A percentile compares a stretch with the other conserved stretches of the same genome.
phyloP scores from a whole-genome alignment of 2,797 vertebrate genomes.

The Bothrops alternatus region DNA sequence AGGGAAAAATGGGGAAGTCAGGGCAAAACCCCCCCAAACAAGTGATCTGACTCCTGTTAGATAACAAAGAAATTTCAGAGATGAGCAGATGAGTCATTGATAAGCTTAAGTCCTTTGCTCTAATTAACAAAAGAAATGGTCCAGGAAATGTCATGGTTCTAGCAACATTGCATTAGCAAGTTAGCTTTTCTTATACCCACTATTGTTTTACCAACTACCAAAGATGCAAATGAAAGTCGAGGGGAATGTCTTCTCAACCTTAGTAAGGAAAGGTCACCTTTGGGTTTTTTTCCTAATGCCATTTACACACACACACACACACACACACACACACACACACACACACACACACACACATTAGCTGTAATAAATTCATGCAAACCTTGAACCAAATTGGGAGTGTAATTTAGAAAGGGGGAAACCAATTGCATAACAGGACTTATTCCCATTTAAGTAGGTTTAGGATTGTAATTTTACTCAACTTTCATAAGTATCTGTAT shows the following conservation, averaged over 20 bases:
- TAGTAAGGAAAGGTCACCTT: neutral
- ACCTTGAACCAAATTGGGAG: neutral
- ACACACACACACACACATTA: no score
- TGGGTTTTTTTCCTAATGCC: neutral
- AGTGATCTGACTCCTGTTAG: neutral
- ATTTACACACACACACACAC: no score
- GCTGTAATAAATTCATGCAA: no score
- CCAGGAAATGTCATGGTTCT: neutral
- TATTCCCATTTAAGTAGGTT: neutral
- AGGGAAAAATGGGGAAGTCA: neutral
- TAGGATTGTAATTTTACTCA: slow-evolving; percentile 11
- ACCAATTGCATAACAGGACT: neutral
- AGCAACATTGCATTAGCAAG: neutral
- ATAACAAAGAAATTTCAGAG: neutral
- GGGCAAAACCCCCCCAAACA: neutral
- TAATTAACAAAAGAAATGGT: neutral
- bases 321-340: no score
- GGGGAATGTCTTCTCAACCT: neutral
- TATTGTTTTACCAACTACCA: neutral
- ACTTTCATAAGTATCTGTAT: slow-evolving; percentile 36
- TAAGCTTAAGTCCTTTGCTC: neutral
- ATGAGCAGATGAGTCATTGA: neutral
- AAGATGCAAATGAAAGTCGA: neutral
- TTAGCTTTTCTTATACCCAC: neutral
- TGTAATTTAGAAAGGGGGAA: neutral